Evolutionary conservation across 1,140 invertebrate genomes (phyloP), one percentile per base, ranked within the genome.

Genomic region (Ganaspis sp.): DNA sequence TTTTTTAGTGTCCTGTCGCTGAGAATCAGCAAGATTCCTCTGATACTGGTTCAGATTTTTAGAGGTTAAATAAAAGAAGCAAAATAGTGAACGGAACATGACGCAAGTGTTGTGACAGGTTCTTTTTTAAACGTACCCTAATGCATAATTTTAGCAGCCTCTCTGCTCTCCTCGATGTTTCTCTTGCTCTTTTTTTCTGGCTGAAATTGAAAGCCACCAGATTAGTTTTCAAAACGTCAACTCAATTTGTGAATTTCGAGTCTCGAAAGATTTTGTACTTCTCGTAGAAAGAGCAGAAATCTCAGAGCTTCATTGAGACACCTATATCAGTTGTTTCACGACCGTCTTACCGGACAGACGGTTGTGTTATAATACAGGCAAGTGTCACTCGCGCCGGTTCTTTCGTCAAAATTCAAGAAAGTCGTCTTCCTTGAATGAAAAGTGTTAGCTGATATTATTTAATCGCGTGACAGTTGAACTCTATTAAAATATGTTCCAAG

Each of bases 321-420:
- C 87, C 88, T 88, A 90, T 88, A 90, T 90, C 90, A 90, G 89
- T 91, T 86, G 88, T 84, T 83, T 90, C 84, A 86, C 89, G 88
- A 89, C 87, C 85, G 88, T 90, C 85, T 83, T 64, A 78, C 83
- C 86, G 90, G 84, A 83, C 88, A 89, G 89, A 89, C 88, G 86
- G 83, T 72, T 83, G 83, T 81, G 74, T 82, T 81, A n/a, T n/a
- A 76, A 82, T 74, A 73, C 58, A 38, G 29, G 73, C 71, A 8
- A 73, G 77, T 69, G 77, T 81, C 75, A 19, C 40, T 69, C 72
- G n/a, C 72, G 72, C 72, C 76, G 11, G 40, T 75, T 17, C 11
- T 15, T 70, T 70, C 38, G 58, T 29, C 58, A 64, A 58, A 23
- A 29, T 4, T 64, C 58, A 64, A 64, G 26, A 34, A 64, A 64